Percentiles rank a stretch among this genome's conserved stretches.
phyloP scores from a whole-genome alignment of 1,140 invertebrate species.

The Drosophila truncata region DNA sequence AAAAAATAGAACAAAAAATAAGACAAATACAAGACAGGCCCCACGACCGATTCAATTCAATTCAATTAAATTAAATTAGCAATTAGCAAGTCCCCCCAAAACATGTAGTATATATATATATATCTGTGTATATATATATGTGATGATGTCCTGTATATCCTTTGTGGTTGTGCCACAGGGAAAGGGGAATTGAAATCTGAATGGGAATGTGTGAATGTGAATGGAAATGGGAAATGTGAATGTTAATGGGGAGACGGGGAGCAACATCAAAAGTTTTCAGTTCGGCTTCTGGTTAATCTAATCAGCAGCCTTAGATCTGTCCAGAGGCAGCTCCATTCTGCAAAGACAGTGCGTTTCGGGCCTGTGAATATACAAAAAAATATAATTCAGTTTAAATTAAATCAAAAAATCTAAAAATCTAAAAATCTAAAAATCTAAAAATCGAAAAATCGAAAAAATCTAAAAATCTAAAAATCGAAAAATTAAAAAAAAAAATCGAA shows the following conservation, averaged over 20 bases:
- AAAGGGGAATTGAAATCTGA: constrained; percentile 27
- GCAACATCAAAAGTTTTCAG: constrained; percentile 48
- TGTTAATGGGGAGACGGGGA: constrained; percentile 11
- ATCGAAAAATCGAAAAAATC: rapidly evolving
- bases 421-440: rapidly evolving
- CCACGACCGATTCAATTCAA: constrained; percentile 21
- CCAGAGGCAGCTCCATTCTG: neutral
- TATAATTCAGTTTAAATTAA: neutral
- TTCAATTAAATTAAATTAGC: constrained; percentile 53
- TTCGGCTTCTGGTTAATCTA: constrained; percentile 38
- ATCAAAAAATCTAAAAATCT: rapidly evolving
- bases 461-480: too few relatives aligned
- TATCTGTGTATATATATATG: neutral
- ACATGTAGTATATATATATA: neutral
- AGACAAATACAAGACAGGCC: neutral
- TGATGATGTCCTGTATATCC: constrained; percentile 1
- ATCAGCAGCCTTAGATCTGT: constrained; percentile 26
- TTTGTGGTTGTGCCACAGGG: constrained; percentile 8
- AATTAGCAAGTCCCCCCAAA: constrained; percentile 36
- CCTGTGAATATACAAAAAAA: neutral
- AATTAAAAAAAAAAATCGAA: too few relatives aligned
- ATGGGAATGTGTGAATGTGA: constrained; percentile 26
- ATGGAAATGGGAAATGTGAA: constrained; percentile 1
- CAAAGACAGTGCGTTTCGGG: constrained; percentile 26
- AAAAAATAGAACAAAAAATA: constrained; percentile 1